Evolutionary conservation across 2,797 vertebrate genomes (phyloP).

Genomic region (Hydrophis major): DNA sequence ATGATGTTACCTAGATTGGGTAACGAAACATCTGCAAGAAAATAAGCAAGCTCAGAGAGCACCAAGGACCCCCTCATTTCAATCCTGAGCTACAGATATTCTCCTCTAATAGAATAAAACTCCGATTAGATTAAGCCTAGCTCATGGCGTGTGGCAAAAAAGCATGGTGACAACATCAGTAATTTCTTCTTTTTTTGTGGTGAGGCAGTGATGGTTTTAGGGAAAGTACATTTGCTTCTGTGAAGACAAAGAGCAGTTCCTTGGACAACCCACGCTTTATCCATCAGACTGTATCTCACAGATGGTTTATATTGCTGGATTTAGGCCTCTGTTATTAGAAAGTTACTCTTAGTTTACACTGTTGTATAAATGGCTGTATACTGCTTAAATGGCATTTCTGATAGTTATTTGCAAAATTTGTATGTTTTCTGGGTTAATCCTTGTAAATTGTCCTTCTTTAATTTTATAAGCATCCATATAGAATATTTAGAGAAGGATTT

Average conservation of each 20-base stretch:
- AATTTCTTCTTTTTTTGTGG: not conserved
- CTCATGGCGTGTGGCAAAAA: not conserved
- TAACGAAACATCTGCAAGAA: not conserved
- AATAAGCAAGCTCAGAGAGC: not conserved
- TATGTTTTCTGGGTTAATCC: slow-evolving; percentile 22
- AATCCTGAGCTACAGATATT: not conserved
- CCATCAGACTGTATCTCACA: not conserved
- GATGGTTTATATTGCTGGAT: not conserved
- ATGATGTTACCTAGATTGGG: not conserved
- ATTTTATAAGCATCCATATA: slow-evolving; percentile 16
- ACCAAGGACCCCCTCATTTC: not conserved
- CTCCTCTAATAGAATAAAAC: not conserved
- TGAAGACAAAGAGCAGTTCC: not conserved
- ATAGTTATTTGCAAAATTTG: slow-evolving; percentile 10
- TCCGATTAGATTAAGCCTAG: not conserved
- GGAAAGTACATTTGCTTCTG: not conserved
- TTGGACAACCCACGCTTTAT: too few relatives aligned
- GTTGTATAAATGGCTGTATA: not conserved
- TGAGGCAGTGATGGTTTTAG: not conserved
- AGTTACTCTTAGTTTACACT: not conserved
- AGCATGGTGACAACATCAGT: not conserved
- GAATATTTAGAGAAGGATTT: slow-evolving; percentile 10
- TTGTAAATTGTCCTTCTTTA: slow-evolving; percentile 10
- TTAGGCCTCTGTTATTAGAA: not conserved
- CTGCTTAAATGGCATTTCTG: not conserved